Conservation (phyloP, 2,797 vertebrate genomes). For the Argentina silus region DNA sequence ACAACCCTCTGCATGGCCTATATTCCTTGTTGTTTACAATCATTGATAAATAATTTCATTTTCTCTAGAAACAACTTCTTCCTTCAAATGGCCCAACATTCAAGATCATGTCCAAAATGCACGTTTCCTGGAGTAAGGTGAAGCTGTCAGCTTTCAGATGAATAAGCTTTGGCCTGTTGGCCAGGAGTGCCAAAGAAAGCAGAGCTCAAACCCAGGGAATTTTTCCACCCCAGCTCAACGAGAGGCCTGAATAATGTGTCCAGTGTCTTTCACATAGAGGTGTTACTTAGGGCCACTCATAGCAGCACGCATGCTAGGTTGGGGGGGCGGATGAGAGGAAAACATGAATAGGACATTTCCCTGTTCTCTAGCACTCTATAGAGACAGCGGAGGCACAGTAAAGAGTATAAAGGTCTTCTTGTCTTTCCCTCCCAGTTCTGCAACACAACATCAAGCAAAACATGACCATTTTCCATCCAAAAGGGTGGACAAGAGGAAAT, state of each 20-base stretch:
- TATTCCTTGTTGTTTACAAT: conserved; percentile 6
- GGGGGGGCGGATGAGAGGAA: conserved; percentile 50
- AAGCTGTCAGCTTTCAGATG: conserved; percentile 74
- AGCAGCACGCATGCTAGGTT: conserved; percentile 37
- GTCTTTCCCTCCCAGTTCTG: conserved; percentile 50
- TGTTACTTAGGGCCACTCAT: conserved; percentile 56
- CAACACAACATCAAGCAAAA: conserved; percentile 32
- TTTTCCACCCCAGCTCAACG: conserved; percentile 66
- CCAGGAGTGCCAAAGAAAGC: conserved; percentile 78
- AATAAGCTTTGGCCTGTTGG: conserved; percentile 68
- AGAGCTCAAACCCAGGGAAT: conserved; percentile 65
- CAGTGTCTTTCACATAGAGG: conserved; percentile 63
- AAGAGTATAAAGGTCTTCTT: conserved; percentile 56
- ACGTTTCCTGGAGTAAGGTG: conserved; percentile 67
- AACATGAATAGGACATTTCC: conserved; percentile 69
- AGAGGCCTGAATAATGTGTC: conserved; percentile 66
- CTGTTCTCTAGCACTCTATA: conserved; percentile 32
- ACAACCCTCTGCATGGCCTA: no score
- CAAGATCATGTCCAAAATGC: conserved; percentile 17
- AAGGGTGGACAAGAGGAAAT: conserved; percentile 40
- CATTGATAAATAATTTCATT: conserved; percentile 28
- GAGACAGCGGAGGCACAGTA: conserved; percentile 43
- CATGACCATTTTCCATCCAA: conserved; percentile 26
- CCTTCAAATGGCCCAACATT: conserved; percentile 32
- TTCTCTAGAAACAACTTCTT: conserved; percentile 20